Percentiles rank a stretch among this genome's conserved stretches.
Evolutionary conservation across 2,888 invertebrate genomes (phyloP).

Genomic region (Xanthostigma xanthostigma): DNA sequence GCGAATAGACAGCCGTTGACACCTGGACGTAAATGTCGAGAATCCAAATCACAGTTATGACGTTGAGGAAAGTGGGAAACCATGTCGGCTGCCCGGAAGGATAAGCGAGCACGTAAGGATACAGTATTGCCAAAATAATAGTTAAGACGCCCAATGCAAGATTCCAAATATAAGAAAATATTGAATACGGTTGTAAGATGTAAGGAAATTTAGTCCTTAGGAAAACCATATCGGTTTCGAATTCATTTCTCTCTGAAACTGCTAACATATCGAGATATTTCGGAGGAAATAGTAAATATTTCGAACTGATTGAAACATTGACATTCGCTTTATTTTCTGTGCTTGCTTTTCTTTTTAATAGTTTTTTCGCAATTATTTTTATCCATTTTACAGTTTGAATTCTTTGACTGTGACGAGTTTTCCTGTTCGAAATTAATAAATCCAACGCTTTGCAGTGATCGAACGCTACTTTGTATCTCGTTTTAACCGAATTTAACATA

Average conservation of each 20-base stretch:
- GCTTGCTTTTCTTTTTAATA: no score
- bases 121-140: slow-evolving; percentile 7
- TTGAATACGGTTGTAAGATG: slow-evolving; percentile 15
- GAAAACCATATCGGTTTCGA: slow-evolving; percentile 16
- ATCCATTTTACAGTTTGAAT: no score
- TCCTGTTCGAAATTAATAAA: background rate
- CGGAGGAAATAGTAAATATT: no score
- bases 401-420: no score
- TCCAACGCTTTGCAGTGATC: background rate
- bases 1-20: slow-evolving; percentile 13
- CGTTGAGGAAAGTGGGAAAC: slow-evolving; percentile 4
- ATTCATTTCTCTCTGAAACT: slow-evolving; percentile 14
- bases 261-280: slow-evolving; percentile 6
- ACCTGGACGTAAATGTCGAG: slow-evolving; percentile 15
- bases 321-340: no score
- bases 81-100: background rate
- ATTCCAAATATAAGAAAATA: slow-evolving; percentile 14
- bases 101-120: slow-evolving; percentile 12
- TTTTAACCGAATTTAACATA: slow-evolving; percentile 6
- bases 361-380: no score
- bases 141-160: slow-evolving; percentile 7
- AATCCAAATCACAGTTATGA: slow-evolving; percentile 9
- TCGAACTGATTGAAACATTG: no score
- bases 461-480: slow-evolving; percentile 8
- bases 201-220: slow-evolving; percentile 13